Evolutionary conservation across 1,140 invertebrate species (phyloP).

Genomic region (Samia ricini): DNA sequence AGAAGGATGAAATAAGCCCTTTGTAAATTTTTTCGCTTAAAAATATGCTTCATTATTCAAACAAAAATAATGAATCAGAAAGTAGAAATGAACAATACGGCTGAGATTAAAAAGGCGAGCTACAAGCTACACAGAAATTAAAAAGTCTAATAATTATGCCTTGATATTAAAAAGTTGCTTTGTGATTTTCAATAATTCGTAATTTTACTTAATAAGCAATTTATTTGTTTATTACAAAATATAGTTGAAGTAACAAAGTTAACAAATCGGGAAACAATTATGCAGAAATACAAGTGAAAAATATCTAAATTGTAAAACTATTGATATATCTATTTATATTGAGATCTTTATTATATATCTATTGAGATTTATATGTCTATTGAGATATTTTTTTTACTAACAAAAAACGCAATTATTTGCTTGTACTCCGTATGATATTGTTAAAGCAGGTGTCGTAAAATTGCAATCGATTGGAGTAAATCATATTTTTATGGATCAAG

Average conservation of each 20-base stretch:
- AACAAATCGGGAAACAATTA: not conserved
- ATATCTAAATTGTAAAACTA: too few species aligned
- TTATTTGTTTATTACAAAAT: too few species aligned
- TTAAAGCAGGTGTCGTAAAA: constrained; percentile 8
- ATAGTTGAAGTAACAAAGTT: not conserved
- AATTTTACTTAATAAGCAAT: not conserved
- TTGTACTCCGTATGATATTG: too few species aligned
- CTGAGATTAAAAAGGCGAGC: not conserved
- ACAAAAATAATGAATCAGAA: not conserved
- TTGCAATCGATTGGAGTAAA: constrained; percentile 18
- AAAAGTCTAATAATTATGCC: not conserved
- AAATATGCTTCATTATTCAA: not conserved
- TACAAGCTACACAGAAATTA: not conserved
- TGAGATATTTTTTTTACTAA: too few species aligned
- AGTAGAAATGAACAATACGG: not conserved
- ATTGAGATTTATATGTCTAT: too few species aligned
- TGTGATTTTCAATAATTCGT: not conserved
- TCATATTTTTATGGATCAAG: constrained; percentile 18
- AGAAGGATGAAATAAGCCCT: not conserved
- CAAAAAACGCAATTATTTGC: too few species aligned
- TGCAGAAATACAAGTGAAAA: too few species aligned
- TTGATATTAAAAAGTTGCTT: not conserved
- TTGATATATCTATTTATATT: too few species aligned
- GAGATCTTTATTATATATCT: too few species aligned
- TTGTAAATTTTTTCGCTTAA: not conserved